A percentile compares a stretch with the other conserved stretches of the same genome.
These are phyloP conservation scores for Tauraco erythrolophus DNA, from an alignment of 2,113 vertebrate genomes.

Conservation along the genomic window DNA sequence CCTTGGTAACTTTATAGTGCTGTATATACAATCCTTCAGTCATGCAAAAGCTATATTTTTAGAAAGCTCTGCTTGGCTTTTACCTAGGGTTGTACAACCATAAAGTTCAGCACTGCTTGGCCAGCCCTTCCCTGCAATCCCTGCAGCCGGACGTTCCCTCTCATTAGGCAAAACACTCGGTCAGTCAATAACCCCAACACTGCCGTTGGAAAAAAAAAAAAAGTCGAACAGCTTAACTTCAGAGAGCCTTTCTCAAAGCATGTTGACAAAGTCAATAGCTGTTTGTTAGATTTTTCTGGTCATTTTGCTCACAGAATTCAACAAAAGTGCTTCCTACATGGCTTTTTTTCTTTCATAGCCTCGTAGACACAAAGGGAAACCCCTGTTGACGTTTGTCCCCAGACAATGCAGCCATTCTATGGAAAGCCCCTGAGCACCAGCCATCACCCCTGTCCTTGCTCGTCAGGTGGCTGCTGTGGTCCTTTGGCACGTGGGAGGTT, in stretches of 20 bases:
- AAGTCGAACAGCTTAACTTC: background rate
- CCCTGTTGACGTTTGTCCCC: background rate
- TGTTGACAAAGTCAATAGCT: background rate
- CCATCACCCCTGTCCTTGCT: background rate
- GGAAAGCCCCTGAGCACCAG: background rate
- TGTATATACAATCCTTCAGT: background rate
- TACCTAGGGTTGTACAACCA: background rate
- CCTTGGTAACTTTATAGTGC: background rate
- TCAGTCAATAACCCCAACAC: background rate
- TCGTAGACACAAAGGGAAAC: background rate
- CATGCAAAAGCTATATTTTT: constrained; percentile 42
- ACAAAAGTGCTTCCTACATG: background rate
- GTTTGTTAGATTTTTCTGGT: background rate
- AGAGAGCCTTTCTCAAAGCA: background rate
- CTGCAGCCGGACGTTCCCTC: background rate
- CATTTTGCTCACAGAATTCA: background rate
- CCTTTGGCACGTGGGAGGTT: background rate
- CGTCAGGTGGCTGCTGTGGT: background rate
- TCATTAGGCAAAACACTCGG: fast-evolving
- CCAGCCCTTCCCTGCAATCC: background rate
- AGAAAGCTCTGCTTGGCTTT: constrained; percentile 21
- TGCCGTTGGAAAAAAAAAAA: background rate
- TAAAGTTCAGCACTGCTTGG: background rate
- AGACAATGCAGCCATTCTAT: background rate
- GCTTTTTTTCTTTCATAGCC: background rate